Conservation (phyloP, 2,888 invertebrate genomes). For the Sabellastarte sp. region DNA sequence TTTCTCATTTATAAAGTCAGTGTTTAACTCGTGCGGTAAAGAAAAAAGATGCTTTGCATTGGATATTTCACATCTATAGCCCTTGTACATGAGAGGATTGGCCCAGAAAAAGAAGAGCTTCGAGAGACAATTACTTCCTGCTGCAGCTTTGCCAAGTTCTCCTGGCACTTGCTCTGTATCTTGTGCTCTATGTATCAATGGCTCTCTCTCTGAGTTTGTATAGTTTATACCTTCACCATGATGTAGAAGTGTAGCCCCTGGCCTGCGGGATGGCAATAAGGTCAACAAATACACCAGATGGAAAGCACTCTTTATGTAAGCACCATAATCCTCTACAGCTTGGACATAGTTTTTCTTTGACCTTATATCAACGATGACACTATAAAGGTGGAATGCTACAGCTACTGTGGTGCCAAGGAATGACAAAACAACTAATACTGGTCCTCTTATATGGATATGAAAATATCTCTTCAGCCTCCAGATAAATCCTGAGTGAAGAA, state of each 20-base stretch:
- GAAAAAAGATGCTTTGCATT: constrained; percentile 55
- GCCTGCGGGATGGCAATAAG: constrained; percentile 65
- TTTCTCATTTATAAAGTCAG: constrained; percentile 35
- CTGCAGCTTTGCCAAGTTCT: constrained; percentile 64
- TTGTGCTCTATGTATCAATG: constrained; percentile 4
- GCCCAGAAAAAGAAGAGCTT: constrained; percentile 86
- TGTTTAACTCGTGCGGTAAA: constrained; percentile 46
- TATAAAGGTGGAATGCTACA: constrained; percentile 71
- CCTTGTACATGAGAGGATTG: constrained; percentile 70
- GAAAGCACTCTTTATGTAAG: constrained; percentile 55
- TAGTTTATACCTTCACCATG: neutral
- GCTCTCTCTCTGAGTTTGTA: neutral
- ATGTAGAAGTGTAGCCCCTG: neutral
- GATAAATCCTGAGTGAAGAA: constrained; percentile 76
- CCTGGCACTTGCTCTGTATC: neutral
- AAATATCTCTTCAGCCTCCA: constrained; percentile 66
- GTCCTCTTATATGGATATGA: constrained; percentile 72
- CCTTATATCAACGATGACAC: constrained; percentile 62
- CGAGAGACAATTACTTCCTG: constrained; percentile 71
- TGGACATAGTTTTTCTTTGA: neutral
- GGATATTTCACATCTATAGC: constrained; percentile 63
- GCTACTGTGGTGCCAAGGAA: constrained; percentile 72
- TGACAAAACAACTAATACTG: constrained; percentile 68
- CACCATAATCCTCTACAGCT: constrained; percentile 37
- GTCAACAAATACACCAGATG: constrained; percentile 73